phyloP scores from a whole-genome alignment of 2,888 invertebrate genomes.

The Ariolimax columbianus region DNA sequence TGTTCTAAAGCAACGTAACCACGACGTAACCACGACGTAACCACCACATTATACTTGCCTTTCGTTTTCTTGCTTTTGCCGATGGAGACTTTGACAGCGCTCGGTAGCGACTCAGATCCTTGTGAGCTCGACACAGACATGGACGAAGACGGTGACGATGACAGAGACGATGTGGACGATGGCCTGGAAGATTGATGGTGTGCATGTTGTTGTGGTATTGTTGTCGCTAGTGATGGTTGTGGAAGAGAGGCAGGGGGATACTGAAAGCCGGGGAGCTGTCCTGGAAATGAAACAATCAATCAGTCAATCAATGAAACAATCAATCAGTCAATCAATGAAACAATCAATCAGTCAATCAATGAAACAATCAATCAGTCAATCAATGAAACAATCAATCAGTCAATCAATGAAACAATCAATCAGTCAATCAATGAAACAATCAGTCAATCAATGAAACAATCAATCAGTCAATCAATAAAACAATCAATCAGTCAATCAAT shows the following conservation, averaged over 20 bases:
- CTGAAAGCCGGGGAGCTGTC: neutral
- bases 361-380: no score
- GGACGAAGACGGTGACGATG: neutral
- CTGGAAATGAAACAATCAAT: conserved; percentile 22
- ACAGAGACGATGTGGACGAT: conserved; percentile 5
- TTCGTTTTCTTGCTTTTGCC: conserved; percentile 30
- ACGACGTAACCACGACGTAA: no score
- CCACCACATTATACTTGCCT: neutral
- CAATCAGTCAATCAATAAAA: no score
- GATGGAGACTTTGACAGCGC: neutral
- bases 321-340: no score
- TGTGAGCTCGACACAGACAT: neutral
- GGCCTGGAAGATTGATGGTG: conserved; percentile 13
- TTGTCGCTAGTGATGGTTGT: neutral
- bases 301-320: no score
- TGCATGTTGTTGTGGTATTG: neutral
- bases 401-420: no score
- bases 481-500: no score
- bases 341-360: no score
- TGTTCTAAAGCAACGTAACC: no score
- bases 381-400: no score
- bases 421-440: no score
- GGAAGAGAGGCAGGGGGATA: neutral
- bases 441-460: no score
- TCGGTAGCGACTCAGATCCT: neutral